These are phyloP conservation scores for Marmota flaviventris DNA, from an alignment of 2,113 vertebrate species.

Conservation along the genomic window DNA sequence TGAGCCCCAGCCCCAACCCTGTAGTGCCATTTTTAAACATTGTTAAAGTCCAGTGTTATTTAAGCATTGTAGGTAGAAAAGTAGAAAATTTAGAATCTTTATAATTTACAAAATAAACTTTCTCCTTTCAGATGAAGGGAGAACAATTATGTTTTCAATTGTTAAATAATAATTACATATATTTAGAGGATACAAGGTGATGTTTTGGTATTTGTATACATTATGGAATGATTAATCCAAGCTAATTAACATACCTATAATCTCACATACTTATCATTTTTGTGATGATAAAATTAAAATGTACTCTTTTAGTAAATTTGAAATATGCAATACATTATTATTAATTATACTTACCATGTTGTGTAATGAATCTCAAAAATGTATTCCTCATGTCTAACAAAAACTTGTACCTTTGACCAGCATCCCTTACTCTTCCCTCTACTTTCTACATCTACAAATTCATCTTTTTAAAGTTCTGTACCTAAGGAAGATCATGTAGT, in stretches of 20 bases:
- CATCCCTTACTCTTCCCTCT: neutral
- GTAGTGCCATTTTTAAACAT: neutral
- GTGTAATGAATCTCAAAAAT: neutral
- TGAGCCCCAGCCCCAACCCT: too few species aligned
- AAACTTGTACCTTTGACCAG: neutral
- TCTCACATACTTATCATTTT: neutral
- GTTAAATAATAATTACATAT: neutral
- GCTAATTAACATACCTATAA: neutral
- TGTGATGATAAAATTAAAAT: neutral
- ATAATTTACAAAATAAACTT: constrained; percentile 38
- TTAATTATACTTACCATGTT: neutral
- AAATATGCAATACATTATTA: neutral
- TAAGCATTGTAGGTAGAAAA: neutral
- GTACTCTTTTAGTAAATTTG: neutral
- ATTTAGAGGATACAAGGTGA: neutral
- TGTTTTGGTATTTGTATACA: neutral
- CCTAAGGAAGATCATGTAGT: neutral
- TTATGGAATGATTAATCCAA: neutral
- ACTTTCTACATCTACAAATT: neutral
- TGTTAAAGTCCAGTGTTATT: constrained; percentile 39
- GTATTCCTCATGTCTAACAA: neutral
- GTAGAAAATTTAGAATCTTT: constrained; percentile 13
- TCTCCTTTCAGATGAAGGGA: constrained; percentile 3
- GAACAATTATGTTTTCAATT: neutral
- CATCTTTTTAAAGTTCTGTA: neutral